Evolutionary conservation across 2,797 vertebrate species (phyloP), one percentile per base, ranked within the genome.

Genomic region (Cottoperca gobio): DNA sequence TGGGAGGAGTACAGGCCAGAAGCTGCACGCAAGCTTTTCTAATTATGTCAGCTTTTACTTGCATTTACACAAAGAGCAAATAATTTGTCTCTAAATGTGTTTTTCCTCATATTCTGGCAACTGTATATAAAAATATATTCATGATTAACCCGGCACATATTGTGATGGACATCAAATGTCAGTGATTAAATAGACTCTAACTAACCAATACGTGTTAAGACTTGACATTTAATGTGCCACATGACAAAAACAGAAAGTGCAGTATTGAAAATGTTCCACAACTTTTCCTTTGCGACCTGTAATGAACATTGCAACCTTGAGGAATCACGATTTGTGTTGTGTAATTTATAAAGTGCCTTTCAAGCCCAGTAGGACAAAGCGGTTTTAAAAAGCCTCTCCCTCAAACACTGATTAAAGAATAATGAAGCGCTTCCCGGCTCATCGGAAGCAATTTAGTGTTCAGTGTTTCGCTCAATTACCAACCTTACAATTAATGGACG

Each of bases 361-460:
- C 31, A 31, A 40, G 19, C 14, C 6, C 21, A 19, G 28, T 0
- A 1, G 6, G 28, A 33, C 26, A 57, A 46, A 54, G 2, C 0
- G 3, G 12, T 43, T 63, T 55, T 31, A 67, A 68, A n/a, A 57
- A 52, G 45, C 59, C 53, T 66, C 33, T 40, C 24, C 35, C 57
- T 37, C 57, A n/a, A 37, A 43, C 45, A 21, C 48, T 82, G 70
- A 73, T 79, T 77, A 66, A 55, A 39, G n/a, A 71, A 39, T 42
- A 24, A 43, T 39, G 58, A 52, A 69, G 35, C 8, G 16, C 49
- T 46, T 72, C 49, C 24, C 61, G 31, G 48, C 53, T 84, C 70
- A 50, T 74, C 16, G 10, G 74, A 77, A 61, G 61, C 78, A 55
- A 74, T 79, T 74, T 57, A n/a, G 48, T 19, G 17, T 64, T 43